A percentile compares a stretch with the other conserved stretches of the same genome.
Evolutionary conservation across 2,113 vertebrate species (phyloP).

Genomic region (Tachycineta bicolor): DNA sequence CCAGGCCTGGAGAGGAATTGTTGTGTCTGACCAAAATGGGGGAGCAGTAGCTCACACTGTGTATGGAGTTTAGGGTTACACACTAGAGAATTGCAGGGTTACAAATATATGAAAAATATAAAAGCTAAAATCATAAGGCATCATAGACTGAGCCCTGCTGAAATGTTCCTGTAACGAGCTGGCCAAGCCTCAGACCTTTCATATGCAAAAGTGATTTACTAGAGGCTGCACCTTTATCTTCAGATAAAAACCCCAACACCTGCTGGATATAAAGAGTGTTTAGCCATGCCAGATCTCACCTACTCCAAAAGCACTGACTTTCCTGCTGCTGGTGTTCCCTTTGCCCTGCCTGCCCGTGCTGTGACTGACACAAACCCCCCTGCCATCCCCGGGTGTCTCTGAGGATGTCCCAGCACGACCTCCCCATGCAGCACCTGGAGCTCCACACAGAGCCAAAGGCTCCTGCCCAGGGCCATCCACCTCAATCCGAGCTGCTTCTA

Average conservation of each 20-base stretch:
- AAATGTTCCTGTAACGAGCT: neutral
- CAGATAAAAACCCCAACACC: neutral
- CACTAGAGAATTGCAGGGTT: neutral
- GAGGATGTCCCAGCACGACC: neutral
- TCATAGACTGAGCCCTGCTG: neutral
- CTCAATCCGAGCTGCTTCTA: rapidly evolving
- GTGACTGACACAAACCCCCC: neutral
- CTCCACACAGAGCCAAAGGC: neutral
- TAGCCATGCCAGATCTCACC: neutral
- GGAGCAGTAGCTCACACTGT: neutral
- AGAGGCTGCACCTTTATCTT: neutral
- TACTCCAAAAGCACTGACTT: neutral
- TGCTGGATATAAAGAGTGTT: neutral
- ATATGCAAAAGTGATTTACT: neutral
- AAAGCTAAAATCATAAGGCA: neutral
- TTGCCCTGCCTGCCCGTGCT: neutral
- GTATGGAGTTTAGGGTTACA: neutral
- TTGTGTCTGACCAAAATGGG: neutral
- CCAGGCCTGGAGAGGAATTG: neutral
- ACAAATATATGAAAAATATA: neutral
- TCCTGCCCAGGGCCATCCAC: neutral
- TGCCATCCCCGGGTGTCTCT: rapidly evolving
- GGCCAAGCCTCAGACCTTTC: neutral
- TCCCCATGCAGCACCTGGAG: neutral
- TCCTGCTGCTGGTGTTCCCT: neutral